A percentile compares a stretch with the other conserved stretches of the same genome.
Conservation (phyloP, 37 sponge, comb jelly and placozoan genomes). For the Petrosia ficiformis region DNA sequence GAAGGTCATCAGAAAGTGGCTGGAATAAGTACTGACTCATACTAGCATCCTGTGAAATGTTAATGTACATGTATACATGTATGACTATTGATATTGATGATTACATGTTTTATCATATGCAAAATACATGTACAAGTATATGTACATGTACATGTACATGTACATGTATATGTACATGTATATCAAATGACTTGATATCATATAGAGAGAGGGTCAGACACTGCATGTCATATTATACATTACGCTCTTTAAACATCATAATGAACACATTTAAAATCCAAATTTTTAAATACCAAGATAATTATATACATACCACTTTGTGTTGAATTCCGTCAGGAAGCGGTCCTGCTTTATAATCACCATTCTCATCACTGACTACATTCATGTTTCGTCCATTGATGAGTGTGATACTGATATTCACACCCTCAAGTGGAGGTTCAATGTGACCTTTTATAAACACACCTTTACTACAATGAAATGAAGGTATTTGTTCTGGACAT, state of each 20-base stretch:
- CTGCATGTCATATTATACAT: too few relatives aligned
- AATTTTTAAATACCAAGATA: too few relatives aligned
- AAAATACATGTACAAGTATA: neutral
- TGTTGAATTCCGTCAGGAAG: conserved; percentile 14
- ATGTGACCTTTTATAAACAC: conserved; percentile 52
- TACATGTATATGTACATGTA: neutral
- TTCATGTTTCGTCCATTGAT: conserved; percentile 11
- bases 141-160: conserved; percentile 10
- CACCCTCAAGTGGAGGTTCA: conserved; percentile 55
- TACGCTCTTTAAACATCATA: too few relatives aligned
- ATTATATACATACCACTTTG: conserved; percentile 37
- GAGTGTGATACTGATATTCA: conserved; percentile 22
- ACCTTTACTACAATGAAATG: conserved; percentile 63
- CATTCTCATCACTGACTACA: conserved; percentile 45
- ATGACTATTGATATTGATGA: too few relatives aligned
- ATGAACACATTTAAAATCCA: too few relatives aligned
- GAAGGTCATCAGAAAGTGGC: conserved; percentile 16
- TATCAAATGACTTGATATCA: neutral
- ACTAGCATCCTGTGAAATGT: conserved; percentile 33
- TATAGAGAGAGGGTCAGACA: too few relatives aligned
- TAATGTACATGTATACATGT: neutral
- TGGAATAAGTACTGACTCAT: conserved; percentile 57
- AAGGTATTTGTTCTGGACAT: conserved; percentile 63
- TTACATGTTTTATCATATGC: neutral
- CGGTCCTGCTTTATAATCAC: conserved; percentile 61